Percentiles rank a stretch among this genome's conserved stretches.
Evolutionary conservation across 2,888 invertebrate genomes (phyloP).

Genomic region (Stenchaetothrips biformis): DNA sequence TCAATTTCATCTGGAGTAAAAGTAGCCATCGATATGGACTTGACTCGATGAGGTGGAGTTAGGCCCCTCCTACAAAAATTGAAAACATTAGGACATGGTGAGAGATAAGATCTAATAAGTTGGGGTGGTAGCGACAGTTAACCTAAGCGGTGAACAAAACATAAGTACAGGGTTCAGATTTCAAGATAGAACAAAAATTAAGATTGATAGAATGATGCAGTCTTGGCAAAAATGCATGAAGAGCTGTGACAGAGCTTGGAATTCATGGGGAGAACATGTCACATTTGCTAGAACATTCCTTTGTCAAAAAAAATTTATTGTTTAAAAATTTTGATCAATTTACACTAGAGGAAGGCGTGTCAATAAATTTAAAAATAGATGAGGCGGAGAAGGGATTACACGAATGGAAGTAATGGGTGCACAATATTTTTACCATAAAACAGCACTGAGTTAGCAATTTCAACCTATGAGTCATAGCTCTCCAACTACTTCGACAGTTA

Average conservation of each 20-base stretch:
- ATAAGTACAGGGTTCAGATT: neutral
- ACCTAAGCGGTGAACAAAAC: neutral
- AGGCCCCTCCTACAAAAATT: constrained; percentile 81
- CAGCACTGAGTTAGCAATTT: too few relatives aligned
- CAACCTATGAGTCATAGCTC: too few relatives aligned
- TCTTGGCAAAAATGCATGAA: neutral
- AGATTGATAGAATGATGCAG: neutral
- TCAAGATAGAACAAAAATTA: neutral
- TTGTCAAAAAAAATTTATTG: neutral
- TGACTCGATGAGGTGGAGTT: constrained; percentile 96
- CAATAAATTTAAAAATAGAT: too few relatives aligned
- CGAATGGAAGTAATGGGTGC: too few relatives aligned
- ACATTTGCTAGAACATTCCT: neutral
- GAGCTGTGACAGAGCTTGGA: neutral
- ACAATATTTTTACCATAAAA: too few relatives aligned
- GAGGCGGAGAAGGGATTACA: too few relatives aligned
- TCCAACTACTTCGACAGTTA: too few relatives aligned
- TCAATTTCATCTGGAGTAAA: constrained; percentile 95
- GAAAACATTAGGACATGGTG: constrained; percentile 34
- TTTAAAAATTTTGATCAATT: too few relatives aligned
- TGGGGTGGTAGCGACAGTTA: neutral
- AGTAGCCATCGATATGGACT: constrained; percentile 97
- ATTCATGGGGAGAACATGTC: too few relatives aligned
- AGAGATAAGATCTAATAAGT: neutral
- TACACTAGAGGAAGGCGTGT: too few relatives aligned